Conservation (phyloP, 2,113 vertebrate genomes). For the Cebidichthys violaceus region DNA sequence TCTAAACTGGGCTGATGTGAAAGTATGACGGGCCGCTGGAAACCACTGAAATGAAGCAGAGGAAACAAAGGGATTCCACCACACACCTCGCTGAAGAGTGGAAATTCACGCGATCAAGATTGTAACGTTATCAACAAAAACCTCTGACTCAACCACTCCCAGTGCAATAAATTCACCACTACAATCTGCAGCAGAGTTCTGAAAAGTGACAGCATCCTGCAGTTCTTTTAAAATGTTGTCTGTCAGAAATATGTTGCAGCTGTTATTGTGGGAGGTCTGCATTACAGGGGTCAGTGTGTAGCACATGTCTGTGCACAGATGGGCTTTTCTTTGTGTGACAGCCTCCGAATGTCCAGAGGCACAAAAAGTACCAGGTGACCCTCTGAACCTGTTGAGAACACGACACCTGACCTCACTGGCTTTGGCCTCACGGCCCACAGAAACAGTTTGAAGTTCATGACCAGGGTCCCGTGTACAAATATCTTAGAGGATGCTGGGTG, state of each 20-base stretch:
- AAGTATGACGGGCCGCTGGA: conserved; percentile 72
- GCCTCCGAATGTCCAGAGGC: conserved; percentile 65
- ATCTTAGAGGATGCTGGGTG: not conserved
- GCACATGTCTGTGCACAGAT: conserved; percentile 51
- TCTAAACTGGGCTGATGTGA: conserved; percentile 69
- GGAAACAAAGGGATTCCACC: conserved; percentile 78
- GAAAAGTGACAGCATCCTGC: not conserved
- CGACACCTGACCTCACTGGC: conserved; percentile 74
- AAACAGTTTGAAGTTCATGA: conserved; percentile 77
- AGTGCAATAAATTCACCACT: not conserved
- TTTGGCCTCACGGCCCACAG: conserved; percentile 59
- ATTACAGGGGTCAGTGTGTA: conserved; percentile 45
- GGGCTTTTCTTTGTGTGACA: conserved; percentile 54
- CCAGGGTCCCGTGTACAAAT: conserved; percentile 48
- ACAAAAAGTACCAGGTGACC: conserved; percentile 68
- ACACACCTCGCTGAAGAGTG: conserved; percentile 56
- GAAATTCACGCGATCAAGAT: conserved; percentile 60
- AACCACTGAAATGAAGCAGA: conserved; percentile 73
- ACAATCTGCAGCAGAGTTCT: not conserved
- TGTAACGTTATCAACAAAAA: conserved; percentile 52
- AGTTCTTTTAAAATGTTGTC: conserved; percentile 17
- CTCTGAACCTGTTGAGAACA: conserved; percentile 76
- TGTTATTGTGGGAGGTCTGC: conserved; percentile 49
- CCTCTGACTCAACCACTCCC: conserved; percentile 35
- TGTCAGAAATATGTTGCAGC: conserved; percentile 37